A percentile compares a stretch with the other conserved stretches of the same genome.
These are phyloP conservation scores for Acanthisitta chloris DNA, from an alignment of 2,113 vertebrate species.

Conservation along the genomic window DNA sequence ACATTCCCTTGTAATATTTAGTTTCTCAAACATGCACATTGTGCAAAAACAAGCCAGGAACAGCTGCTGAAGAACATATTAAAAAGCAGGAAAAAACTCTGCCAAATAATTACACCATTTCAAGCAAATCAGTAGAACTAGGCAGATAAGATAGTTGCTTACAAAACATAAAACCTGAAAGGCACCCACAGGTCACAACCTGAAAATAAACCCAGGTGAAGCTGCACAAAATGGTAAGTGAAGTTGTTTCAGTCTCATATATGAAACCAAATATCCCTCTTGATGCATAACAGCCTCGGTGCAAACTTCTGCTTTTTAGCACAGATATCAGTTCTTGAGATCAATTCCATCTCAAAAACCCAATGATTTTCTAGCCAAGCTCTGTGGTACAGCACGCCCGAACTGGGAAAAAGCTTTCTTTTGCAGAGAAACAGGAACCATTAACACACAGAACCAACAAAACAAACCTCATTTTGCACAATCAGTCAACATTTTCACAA, in stretches of 20 bases:
- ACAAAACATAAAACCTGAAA: not conserved
- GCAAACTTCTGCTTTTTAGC: not conserved
- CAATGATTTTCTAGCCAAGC: not conserved
- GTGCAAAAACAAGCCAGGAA: not conserved
- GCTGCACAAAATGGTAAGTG: not conserved
- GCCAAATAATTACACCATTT: not conserved
- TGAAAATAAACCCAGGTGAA: not conserved
- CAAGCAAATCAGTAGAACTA: not conserved
- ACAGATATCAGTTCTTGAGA: not conserved
- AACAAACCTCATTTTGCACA: not conserved
- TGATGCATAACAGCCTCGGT: fast-evolving
- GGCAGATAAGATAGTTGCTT: not conserved
- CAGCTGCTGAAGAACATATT: not conserved
- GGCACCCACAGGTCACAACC: not conserved
- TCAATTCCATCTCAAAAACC: not conserved
- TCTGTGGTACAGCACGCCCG: not conserved
- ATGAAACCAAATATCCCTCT: not conserved
- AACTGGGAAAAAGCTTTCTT: not conserved
- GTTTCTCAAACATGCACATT: not conserved
- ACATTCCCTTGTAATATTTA: not conserved
- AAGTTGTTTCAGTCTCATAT: not conserved
- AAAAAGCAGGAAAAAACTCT: not conserved
- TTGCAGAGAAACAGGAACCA: not conserved
- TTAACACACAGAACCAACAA: not conserved
- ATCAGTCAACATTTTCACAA: not conserved